Conservation (phyloP, 2,888 invertebrate genomes). For the Cosmopolites sordidus region DNA sequence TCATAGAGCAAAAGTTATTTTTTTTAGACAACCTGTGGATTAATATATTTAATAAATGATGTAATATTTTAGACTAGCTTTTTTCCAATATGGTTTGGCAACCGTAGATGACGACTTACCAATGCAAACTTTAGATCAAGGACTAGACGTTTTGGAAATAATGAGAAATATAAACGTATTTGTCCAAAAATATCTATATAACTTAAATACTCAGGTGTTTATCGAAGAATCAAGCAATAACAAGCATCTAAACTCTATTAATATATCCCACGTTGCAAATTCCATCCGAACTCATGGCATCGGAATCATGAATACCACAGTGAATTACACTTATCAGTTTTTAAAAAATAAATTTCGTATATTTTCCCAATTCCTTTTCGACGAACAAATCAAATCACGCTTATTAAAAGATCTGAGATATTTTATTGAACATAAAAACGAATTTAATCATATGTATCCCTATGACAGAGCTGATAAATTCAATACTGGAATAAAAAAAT, state of each 20-base stretch:
- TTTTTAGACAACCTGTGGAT: not conserved
- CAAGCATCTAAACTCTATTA: conserved; percentile 92
- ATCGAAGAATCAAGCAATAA: conserved; percentile 87
- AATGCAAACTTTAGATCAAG: conserved; percentile 94
- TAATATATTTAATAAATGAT: not conserved
- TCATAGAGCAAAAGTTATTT: no score
- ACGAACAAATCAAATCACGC: conserved; percentile 95
- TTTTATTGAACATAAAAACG: conserved; percentile 69
- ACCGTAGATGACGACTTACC: conserved; percentile 92
- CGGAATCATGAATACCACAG: conserved; percentile 66
- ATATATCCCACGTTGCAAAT: conserved; percentile 92
- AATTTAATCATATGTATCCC: conserved; percentile 67
- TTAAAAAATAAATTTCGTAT: conserved; percentile 87
- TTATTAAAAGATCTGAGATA: conserved; percentile 82
- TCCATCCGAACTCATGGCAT: conserved; percentile 95
- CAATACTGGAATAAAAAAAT: conserved; percentile 81
- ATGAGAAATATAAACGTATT: conserved; percentile 96
- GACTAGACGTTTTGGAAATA: conserved; percentile 92
- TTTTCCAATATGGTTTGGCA: conserved; percentile 72
- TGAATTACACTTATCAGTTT: conserved; percentile 91
- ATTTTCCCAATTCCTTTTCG: conserved; percentile 95
- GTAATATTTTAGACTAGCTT: conserved; percentile 59
- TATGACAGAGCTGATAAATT: conserved; percentile 93
- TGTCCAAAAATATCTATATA: conserved; percentile 89
- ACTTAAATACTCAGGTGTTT: conserved; percentile 94